Evolutionary conservation across 2,888 invertebrate genomes (phyloP).

Genomic region (Metopia argyrocephala): DNA sequence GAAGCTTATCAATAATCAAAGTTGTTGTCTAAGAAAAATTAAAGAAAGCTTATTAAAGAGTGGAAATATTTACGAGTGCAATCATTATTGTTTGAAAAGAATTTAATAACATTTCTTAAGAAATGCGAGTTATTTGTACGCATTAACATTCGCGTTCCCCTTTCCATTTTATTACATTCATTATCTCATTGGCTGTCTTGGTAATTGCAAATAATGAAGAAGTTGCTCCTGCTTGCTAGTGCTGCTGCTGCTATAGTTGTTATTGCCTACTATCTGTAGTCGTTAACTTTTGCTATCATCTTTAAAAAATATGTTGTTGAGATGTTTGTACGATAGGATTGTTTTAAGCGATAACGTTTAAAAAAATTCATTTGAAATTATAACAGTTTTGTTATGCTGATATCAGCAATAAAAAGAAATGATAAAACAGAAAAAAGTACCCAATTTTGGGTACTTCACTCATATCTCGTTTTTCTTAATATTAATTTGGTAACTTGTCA

Average conservation of each 20-base stretch:
- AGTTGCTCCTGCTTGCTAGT: neutral
- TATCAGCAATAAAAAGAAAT: neutral
- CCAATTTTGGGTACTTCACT: neutral
- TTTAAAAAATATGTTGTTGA: slow-evolving; percentile 51
- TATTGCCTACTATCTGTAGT: neutral
- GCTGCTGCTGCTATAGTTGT: neutral
- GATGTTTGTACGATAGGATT: slow-evolving; percentile 60
- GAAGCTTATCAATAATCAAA: too few relatives aligned
- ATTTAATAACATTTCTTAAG: neutral
- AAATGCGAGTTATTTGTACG: neutral
- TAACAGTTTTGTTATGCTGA: neutral
- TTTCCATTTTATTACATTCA: neutral
- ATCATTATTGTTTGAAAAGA: too few relatives aligned
- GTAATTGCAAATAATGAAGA: neutral
- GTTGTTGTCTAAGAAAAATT: too few relatives aligned
- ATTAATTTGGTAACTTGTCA: too few relatives aligned
- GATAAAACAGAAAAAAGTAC: neutral
- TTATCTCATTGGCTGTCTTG: neutral
- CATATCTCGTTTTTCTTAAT: too few relatives aligned
- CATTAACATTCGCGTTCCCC: neutral
- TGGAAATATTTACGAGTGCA: too few relatives aligned
- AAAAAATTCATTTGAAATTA: neutral
- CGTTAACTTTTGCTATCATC: neutral
- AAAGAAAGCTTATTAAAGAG: too few relatives aligned
- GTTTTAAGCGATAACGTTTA: slow-evolving; percentile 40